Conservation (phyloP, 2,888 invertebrate genomes). For the Drosophila stalkeri region DNA sequence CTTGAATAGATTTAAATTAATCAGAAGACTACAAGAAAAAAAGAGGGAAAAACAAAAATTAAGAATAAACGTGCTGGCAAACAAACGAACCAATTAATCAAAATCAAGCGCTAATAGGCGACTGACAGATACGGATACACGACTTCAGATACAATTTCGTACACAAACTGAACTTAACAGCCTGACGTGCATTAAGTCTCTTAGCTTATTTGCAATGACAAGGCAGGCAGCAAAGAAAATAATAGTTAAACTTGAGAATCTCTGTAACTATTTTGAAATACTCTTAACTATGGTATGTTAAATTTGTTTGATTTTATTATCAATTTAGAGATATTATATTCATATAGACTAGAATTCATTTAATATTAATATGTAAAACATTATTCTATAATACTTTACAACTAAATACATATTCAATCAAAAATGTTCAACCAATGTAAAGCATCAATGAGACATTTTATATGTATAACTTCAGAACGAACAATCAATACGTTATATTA, state of each 20-base stretch:
- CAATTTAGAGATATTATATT: no score
- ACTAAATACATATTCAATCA: neutral
- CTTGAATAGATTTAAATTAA: slow-evolving; percentile 54
- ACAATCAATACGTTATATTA: neutral
- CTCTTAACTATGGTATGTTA: no score
- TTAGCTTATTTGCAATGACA: neutral
- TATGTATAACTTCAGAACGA: no score
- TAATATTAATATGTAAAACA: no score
- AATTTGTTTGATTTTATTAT: no score
- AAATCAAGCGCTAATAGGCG: slow-evolving; percentile 39
- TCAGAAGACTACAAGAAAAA: slow-evolving; percentile 17
- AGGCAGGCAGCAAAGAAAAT: no score
- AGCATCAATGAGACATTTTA: neutral
- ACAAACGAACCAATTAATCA: slow-evolving; percentile 54
- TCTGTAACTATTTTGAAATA: neutral
- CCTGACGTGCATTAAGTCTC: neutral
- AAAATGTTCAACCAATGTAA: neutral
- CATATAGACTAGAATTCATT: no score
- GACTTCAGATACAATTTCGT: slow-evolving; percentile 12
- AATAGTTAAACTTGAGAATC: no score
- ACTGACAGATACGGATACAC: slow-evolving; percentile 15
- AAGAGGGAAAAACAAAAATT: neutral
- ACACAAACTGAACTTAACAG: neutral
- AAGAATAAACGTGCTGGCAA: slow-evolving; percentile 15
- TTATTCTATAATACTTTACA: neutral